Evolutionary conservation across 2,113 vertebrate genomes (phyloP).

Genomic region (Nibea albiflora): DNA sequence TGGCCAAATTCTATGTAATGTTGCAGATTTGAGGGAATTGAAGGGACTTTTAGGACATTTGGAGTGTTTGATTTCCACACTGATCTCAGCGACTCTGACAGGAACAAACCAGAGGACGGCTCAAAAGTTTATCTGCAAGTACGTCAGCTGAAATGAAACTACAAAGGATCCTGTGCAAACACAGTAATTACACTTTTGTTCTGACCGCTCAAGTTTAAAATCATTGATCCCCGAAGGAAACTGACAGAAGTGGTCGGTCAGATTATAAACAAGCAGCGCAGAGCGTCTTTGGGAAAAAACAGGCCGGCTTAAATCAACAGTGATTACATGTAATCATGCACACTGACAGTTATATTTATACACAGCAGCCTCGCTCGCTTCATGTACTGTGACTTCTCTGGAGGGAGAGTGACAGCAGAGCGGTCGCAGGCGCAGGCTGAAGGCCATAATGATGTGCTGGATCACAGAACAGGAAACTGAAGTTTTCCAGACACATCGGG

Average conservation of each 20-base stretch:
- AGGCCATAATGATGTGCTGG: not conserved
- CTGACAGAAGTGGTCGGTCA: not conserved
- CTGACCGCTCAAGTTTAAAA: not conserved
- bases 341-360: constrained; percentile 30
- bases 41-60: no score
- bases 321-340: constrained; percentile 48
- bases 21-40: no score
- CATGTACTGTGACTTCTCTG: not conserved
- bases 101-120: no score
- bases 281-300: not conserved
- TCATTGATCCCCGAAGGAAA: not conserved
- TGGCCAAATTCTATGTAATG: no score
- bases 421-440: not conserved
- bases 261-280: not conserved
- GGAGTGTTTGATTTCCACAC: not conserved
- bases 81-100: not conserved
- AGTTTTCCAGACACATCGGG: not conserved
- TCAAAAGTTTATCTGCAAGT: no score
- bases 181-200: not conserved
- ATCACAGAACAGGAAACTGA: not conserved
- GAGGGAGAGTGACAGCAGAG: not conserved
- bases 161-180: not conserved
- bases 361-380: constrained; percentile 22
- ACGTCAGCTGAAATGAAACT: not conserved
- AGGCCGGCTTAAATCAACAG: constrained; percentile 16